Base-by-base conservation (phyloP, 2,797 vertebrate species). In the Mionectes olivaceus region DNA sequence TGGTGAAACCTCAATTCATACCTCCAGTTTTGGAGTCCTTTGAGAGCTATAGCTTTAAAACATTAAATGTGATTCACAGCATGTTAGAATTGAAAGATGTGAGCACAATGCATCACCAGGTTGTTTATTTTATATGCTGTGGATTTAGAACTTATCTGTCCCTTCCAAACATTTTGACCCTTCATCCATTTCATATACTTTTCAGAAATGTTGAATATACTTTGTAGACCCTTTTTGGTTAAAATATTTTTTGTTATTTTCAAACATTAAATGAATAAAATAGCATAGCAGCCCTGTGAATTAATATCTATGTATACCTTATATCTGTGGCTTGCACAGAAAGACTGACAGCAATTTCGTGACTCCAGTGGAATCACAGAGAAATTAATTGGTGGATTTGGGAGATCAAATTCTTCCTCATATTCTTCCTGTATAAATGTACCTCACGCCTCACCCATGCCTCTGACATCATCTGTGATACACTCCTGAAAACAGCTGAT, bases 1-100 rank as follows among this genome's bases (percentile, higher is more conserved):
- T 17, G 27, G 17, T 79, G 53, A 85, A 93, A 71, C 59, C 1
- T 0, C 43, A 41, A 89, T 59, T 87, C 86, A 83, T 67, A 43
- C 27, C 19, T 70, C 78, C 21, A 67, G 11, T 83, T 91, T 70
- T 83, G 35, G 53, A 88, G 74, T 75, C n/a, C 22, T 83, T 74
- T 94, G 73, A 77, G 70, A 74, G 52, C 47, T 73, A 25, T 81
- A 74, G 56, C 30, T 89, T 83, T 81, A 74, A 81, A 94, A 89
- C 49, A 53, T 61, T 87, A 80, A 50, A 46, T 76, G 67, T 69
- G 47, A 77, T 95, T 83, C 61, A 33, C 65, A 77, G 43, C 60
- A 16, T 73, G n/a, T 61, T 86, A 33, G 47, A 24, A 53, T 50
- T 83, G 73, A 90, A 90, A 83, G 56, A 77, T 64, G 52, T 46